Percentiles rank a stretch among this genome's conserved stretches.
These are phyloP conservation scores for Actenoides hombroni DNA, from an alignment of 2,113 vertebrate genomes.

Conservation along the genomic window DNA sequence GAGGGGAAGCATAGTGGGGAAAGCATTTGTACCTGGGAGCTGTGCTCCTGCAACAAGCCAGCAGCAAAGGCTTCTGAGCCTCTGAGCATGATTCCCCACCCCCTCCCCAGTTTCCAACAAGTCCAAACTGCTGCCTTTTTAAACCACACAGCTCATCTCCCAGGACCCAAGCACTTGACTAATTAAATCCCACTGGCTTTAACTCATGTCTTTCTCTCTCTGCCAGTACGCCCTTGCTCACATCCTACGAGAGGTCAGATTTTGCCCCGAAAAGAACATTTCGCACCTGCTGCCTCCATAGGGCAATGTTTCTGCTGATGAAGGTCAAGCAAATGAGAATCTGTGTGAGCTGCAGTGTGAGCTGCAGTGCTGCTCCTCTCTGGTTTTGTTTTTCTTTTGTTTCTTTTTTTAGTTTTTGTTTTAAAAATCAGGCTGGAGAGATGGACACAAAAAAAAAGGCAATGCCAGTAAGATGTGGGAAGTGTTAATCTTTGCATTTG, in stretches of 20 bases:
- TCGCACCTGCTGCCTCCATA: background rate
- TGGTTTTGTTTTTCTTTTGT: background rate
- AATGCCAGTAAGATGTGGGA: constrained; percentile 3
- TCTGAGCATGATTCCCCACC: background rate
- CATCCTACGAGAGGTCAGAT: background rate
- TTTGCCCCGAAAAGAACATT: background rate
- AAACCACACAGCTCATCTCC: background rate
- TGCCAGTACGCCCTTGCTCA: background rate
- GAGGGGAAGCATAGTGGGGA: accelerated
- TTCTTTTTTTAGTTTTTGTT: background rate
- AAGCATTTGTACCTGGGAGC: background rate
- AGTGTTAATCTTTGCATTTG: constrained; percentile 22
- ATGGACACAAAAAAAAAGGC: background rate
- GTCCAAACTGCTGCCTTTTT: background rate
- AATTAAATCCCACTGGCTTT: background rate
- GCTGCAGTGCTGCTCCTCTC: background rate
- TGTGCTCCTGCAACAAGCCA: background rate
- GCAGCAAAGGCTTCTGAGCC: accelerated
- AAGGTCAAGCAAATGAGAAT: background rate
- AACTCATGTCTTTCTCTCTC: background rate
- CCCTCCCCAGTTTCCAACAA: background rate
- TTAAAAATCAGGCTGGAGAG: background rate
- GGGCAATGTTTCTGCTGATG: accelerated
- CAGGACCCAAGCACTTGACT: background rate
- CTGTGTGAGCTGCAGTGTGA: accelerated